Percentiles rank a stretch among this genome's conserved stretches.
These are phyloP conservation scores for Pomatostomus ruficeps DNA, from an alignment of 2,113 vertebrate species.

Conservation along the genomic window DNA sequence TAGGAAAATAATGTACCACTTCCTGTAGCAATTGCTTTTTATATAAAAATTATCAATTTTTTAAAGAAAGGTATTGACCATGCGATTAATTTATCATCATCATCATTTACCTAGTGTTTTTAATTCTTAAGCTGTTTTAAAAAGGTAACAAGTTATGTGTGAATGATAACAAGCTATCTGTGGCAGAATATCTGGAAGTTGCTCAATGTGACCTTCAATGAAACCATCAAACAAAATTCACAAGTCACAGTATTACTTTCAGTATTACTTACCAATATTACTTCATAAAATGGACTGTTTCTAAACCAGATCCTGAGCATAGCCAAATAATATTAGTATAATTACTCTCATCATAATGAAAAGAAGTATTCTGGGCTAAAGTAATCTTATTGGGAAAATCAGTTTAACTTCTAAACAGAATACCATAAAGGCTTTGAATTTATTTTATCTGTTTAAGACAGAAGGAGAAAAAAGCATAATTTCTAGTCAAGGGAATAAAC, in stretches of 20 bases:
- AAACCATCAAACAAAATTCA: neutral
- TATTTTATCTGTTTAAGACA: neutral
- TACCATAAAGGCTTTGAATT: neutral
- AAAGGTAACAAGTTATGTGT: neutral
- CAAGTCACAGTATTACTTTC: neutral
- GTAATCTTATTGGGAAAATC: neutral
- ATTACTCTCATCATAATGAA: neutral
- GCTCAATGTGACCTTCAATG: neutral
- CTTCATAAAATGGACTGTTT: neutral
- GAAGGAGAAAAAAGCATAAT: neutral
- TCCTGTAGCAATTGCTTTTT: neutral
- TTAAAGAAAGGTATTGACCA: neutral
- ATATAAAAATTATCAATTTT: neutral
- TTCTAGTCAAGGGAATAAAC: neutral
- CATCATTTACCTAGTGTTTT: neutral
- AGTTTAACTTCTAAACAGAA: neutral
- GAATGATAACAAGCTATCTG: neutral
- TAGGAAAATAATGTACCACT: neutral
- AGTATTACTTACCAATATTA: neutral
- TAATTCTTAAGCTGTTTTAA: neutral
- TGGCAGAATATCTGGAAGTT: neutral
- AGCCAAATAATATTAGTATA: neutral
- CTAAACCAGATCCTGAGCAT: neutral
- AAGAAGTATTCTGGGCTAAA: neutral
- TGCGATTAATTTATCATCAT: neutral